Base-by-base conservation (phyloP, 2,113 vertebrate genomes). In the Aptenodytes patagonicus region DNA sequence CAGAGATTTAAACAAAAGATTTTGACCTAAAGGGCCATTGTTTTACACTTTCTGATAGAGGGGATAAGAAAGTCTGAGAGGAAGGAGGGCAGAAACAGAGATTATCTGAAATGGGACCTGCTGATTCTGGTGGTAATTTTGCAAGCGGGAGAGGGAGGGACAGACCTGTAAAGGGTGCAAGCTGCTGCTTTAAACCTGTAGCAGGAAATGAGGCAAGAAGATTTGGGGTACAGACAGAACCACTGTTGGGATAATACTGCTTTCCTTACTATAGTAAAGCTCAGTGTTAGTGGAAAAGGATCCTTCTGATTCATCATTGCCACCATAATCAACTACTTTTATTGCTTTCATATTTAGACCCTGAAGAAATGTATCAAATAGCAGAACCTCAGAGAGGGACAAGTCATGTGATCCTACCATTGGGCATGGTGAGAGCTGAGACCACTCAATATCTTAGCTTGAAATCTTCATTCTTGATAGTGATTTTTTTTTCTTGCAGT, bases 1-100 rank as follows among this genome's bases (percentile, higher is more conserved):
- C 97, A 96, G 96, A 97, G 96, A 96, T 97, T 97, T 96, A 97
- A 98, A 96, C 76, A 94, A 97, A 96, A 94, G 86, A 95, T 97
- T 96, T 97, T 94, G 94, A 97, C 97, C 97, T 89, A 97, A 97
- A 98, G 92, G 94, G 90, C 95, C 96, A 95, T 97, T 95, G 97
- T 98, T 97, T 92, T 96, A 96, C 84, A 84, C 93, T 97, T 96
- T 97, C 91, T 89, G 87, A 94, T 83, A 77, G 78, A 58, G 11
- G 71, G 83, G 49, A 89, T 95, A 91, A 91, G 89, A 93, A 95
- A 66, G 49, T 57, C 61, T 68, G 76, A 86, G 58, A 95, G 64
- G 85, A 96, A 97, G 71, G 87, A 96, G 70, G 34, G 75, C 46
- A 97, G 87, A 95, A 87, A 36, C 66, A 93, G 75, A 90, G 42